phyloP scores from a whole-genome alignment of 2,113 vertebrate genomes.

The Acrocephalus kingi region DNA sequence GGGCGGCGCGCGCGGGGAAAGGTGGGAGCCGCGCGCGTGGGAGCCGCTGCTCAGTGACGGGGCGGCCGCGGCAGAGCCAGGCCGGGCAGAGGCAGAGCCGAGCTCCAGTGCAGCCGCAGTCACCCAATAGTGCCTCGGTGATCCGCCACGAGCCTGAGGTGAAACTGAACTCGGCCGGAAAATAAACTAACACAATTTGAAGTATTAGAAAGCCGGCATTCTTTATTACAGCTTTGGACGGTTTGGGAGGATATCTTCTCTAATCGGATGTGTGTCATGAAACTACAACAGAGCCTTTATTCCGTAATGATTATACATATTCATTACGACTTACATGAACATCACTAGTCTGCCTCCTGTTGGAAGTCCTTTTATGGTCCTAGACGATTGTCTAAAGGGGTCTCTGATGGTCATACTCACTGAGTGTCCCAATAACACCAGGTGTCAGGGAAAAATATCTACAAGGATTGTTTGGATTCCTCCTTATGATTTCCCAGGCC shows the following conservation, averaged over 20 bases:
- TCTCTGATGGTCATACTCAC: too few species aligned
- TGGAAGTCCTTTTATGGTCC: not conserved
- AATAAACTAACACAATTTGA: not conserved
- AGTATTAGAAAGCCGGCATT: not conserved
- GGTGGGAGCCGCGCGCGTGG: not conserved
- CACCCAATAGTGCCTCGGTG: not conserved
- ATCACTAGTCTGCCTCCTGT: not conserved
- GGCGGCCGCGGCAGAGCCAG: too few species aligned
- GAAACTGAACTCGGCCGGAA: not conserved
- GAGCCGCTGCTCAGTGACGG: too few species aligned
- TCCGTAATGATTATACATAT: not conserved
- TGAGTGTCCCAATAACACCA: too few species aligned
- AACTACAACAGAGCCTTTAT: not conserved
- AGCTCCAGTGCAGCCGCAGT: accelerated
- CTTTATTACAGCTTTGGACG: not conserved
- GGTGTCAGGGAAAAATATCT: too few species aligned
- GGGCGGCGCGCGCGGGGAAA: too few species aligned
- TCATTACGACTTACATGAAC: not conserved
- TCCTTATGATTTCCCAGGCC: too few species aligned
- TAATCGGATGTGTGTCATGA: not conserved
- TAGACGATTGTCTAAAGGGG: not conserved
- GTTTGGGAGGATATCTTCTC: not conserved
- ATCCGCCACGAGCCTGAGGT: not conserved
- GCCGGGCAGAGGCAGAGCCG: accelerated
- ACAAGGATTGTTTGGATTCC: too few species aligned